Base-by-base conservation (phyloP, 1,140 invertebrate species). In the Asobara japonica region DNA sequence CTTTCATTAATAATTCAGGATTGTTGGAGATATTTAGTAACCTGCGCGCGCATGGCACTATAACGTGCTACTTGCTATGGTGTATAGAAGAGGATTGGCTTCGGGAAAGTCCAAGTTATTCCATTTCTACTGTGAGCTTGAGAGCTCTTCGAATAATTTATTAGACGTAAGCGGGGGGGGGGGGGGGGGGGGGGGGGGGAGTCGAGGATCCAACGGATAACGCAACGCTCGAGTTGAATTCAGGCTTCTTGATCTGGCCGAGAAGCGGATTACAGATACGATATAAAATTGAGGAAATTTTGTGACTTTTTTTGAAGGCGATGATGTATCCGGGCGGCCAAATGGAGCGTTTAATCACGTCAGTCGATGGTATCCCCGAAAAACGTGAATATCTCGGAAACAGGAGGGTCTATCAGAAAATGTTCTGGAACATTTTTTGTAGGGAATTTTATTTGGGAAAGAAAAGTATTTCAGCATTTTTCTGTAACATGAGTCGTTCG, bases 81-180 rank as follows among this genome's bases (percentile, higher is more conserved):
- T 3, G 4, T 5, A 20, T 5, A 56, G 2, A 25, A 25, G n/a
- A 2, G 60, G 70, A 31, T 22, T 60, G 33, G 18, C 41, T 16
- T 45, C n/a, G 29, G 30, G 65, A 61, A 69, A 72, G 62, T 72
- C 45, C 66, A 66, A 72, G 65, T 72, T 72, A 72, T 72, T 72
- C 70, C 62, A 72, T 72, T 72, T 72, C 48, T 31, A 36, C 18
- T 66, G 30, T 31, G 22, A 66, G 64, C 45, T 45, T 66, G 64
- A 66, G 64, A 66, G 64, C 41, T 66, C 60, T 72, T 72, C 70
- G 70, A 66, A 72, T 72, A 66, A 72, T 72, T 72, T 72, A 72
- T 65, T 48, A 66, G 33, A 51, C 30, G 70, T 66, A 72, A 72
- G 64, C 70, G 64, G 56, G 36, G 22, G 33, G 61, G 64, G 41